Evolutionary conservation across 2,113 vertebrate species (phyloP).

Genomic region (Cygnus atratus): DNA sequence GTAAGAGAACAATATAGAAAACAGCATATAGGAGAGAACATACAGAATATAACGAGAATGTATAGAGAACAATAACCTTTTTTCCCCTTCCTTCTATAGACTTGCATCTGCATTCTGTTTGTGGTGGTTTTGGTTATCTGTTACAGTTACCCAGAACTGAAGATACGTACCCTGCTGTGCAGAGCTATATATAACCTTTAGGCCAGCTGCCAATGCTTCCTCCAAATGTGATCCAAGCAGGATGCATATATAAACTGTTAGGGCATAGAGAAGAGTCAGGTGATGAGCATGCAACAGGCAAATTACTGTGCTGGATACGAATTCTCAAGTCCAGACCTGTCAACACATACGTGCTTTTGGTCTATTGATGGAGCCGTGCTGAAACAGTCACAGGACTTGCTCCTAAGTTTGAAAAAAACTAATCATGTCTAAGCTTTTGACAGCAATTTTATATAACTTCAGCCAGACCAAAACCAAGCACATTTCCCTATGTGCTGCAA

Average conservation of each 20-base stretch:
- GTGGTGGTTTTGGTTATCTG: not conserved
- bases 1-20: not conserved
- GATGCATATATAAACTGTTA: not conserved
- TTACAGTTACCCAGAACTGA: not conserved
- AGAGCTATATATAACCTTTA: not conserved
- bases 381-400: not conserved
- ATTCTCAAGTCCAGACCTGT: not conserved
- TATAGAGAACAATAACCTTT: not conserved
- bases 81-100: not conserved
- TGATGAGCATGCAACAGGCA: not conserved
- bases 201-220: not conserved
- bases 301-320: not conserved
- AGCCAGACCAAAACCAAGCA: not conserved
- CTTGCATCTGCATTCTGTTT: not conserved
- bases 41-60: too few species aligned
- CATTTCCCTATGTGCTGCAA: not conserved
- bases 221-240: not conserved
- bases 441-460: not conserved
- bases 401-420: not conserved
- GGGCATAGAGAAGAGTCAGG: not conserved
- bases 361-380: not conserved
- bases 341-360: not conserved
- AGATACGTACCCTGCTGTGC: not conserved
- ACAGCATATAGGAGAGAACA: not conserved
- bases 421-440: not conserved